phyloP scores from a whole-genome alignment of 2,888 invertebrate species.

The Pterobdella sp. region DNA sequence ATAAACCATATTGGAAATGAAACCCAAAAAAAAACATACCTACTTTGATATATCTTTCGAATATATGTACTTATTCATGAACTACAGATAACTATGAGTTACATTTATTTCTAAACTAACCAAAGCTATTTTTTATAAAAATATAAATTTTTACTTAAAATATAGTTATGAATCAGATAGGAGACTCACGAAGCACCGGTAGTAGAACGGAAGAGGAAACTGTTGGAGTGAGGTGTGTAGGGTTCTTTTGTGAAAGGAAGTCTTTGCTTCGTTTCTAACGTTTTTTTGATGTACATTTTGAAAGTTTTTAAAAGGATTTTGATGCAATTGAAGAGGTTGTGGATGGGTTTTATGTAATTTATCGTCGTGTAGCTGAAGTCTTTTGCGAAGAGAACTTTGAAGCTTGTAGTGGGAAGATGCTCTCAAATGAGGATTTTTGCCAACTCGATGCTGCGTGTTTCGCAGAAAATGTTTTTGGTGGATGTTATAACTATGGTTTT shows the following conservation, averaged over 20 bases:
- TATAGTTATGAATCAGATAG: too few relatives aligned
- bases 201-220: not conserved
- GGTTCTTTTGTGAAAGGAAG: not conserved
- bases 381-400: not conserved
- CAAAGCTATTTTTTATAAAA: too few relatives aligned
- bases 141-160: too few relatives aligned
- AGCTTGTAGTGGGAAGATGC: not conserved
- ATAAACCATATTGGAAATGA: too few relatives aligned
- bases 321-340: not conserved
- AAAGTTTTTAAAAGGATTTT: not conserved
- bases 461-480: not conserved
- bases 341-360: too few relatives aligned
- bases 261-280: not conserved
- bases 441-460: not conserved
- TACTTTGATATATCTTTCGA: too few relatives aligned
- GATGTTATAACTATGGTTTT: not conserved
- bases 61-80: too few relatives aligned
- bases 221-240: not conserved
- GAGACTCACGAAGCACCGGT: conserved; percentile 1
- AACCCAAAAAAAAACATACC: too few relatives aligned
- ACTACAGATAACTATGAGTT: too few relatives aligned
- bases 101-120: too few relatives aligned
- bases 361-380: not conserved
- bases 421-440: not conserved
- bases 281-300: not conserved